Evolutionary conservation across 2,797 vertebrate genomes (phyloP), one percentile per base, ranked within the genome.

Genomic region (Pteronotus mesoamericanus): DNA sequence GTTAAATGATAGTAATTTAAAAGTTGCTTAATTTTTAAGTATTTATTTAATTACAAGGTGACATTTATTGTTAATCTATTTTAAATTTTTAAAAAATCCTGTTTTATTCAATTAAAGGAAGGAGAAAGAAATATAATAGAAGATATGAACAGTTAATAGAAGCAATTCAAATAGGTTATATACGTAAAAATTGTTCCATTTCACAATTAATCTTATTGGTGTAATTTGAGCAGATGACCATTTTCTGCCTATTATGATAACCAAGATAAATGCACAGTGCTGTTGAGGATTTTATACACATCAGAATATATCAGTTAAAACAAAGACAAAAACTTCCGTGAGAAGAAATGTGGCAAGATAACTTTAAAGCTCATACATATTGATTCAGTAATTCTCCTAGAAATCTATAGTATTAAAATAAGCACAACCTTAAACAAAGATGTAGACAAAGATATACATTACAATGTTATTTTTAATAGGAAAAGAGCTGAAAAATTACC

Each of bases 21-120:
- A 91, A 92, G 10, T 75, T 79, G 29, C 90, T 85, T 87, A 84
- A 83, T 66, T 91, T 91, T 79, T 71, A 91, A 96, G 61, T 80
- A 90, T 92, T 93, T 72, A 86, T 64, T 93, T 85, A 82, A 59
- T 91, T 88, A 80, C 3, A 71, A 82, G n/a, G 11, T 95, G 34
- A 69, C 14, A 82, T 66, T 85, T 69, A 66, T 59, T 92, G 37
- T 59, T 94, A 79, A 79, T 48, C 14, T 83, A 92, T 93, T 69
- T 86, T 48, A 90, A 96, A 71, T 48, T 69, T 83, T 95, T 82
- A 90, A n/a, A n/a, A n/a, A 90, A 83, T 64, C 4, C 9, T 77
- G 2, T 90, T 91, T 18, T 95, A 86, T 34, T 90, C 21, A 88
- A 75, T 83, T 83, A 14, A 86, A 6, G 15, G 21, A 86, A 78